These are phyloP conservation scores for Deroptyus accipitrinus DNA, from an alignment of 2,113 vertebrate species.

Conservation along the genomic window DNA sequence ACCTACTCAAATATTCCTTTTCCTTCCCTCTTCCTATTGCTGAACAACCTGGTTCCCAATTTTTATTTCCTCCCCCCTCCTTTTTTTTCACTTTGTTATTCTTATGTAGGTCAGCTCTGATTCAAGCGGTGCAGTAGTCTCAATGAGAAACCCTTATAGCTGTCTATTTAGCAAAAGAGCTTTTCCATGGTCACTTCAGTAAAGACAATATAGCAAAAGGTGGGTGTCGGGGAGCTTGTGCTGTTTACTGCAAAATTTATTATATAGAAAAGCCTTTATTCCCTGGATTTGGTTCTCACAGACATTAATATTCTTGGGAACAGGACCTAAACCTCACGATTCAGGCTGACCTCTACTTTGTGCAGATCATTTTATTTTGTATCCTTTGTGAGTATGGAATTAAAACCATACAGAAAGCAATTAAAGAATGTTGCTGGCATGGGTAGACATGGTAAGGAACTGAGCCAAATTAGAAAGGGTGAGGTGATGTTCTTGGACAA, in stretches of 20 bases:
- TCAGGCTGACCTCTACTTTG: not conserved
- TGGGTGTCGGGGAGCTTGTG: not conserved
- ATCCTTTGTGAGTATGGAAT: not conserved
- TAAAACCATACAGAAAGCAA: not conserved
- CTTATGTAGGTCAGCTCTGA: not conserved
- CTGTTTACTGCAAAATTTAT: not conserved
- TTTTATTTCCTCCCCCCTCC: not conserved
- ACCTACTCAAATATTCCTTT: not conserved
- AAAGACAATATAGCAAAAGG: not conserved
- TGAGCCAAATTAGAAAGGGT: not conserved
- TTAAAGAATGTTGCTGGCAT: not conserved
- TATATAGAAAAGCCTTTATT: not conserved
- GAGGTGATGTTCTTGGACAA: constrained; percentile 4
- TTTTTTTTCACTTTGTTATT: not conserved
- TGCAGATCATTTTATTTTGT: not conserved
- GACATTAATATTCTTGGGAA: not conserved
- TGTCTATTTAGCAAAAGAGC: not conserved
- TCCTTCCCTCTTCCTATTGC: not conserved
- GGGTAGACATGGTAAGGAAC: not conserved
- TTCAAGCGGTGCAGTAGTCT: not conserved
- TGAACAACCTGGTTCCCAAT: not conserved
- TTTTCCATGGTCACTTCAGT: not conserved
- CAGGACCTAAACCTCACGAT: accelerated
- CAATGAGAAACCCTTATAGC: not conserved
- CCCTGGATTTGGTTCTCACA: not conserved